Conservation (phyloP, 2,797 vertebrate genomes). For the Streptopelia turtur region DNA sequence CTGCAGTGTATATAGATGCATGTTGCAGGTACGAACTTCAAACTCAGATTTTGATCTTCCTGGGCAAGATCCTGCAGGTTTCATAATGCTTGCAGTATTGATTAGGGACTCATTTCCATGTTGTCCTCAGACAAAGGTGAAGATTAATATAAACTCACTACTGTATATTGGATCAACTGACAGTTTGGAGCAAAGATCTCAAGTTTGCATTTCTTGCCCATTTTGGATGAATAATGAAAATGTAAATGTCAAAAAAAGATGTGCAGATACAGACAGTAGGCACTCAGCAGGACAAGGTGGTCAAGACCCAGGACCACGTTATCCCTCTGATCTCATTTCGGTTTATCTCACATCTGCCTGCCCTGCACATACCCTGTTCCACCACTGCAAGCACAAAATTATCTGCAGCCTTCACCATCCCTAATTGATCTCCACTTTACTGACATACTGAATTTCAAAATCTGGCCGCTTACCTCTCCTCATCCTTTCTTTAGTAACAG, state of each 20-base stretch:
- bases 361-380: background rate
- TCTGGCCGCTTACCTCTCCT: background rate
- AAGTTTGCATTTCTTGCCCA: background rate
- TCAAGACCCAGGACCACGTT: background rate
- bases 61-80: background rate
- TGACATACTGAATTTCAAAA: background rate
- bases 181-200: background rate
- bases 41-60: background rate
- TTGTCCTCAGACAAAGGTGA: background rate
- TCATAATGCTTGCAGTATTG: background rate
- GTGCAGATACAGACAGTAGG: background rate
- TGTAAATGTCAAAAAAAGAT: background rate
- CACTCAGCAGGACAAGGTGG: background rate
- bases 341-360: background rate
- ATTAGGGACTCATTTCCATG: background rate
- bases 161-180: background rate
- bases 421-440: too few relatives aligned
- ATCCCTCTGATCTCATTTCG: background rate
- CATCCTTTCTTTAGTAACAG: background rate
- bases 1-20: background rate
- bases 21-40: background rate
- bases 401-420: too few relatives aligned
- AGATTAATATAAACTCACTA: background rate
- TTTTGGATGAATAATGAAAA: background rate
- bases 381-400: too few relatives aligned